Percentiles rank a stretch among this genome's conserved stretches.
Conservation (phyloP, 2,113 vertebrate genomes). For the Antigone vipio region DNA sequence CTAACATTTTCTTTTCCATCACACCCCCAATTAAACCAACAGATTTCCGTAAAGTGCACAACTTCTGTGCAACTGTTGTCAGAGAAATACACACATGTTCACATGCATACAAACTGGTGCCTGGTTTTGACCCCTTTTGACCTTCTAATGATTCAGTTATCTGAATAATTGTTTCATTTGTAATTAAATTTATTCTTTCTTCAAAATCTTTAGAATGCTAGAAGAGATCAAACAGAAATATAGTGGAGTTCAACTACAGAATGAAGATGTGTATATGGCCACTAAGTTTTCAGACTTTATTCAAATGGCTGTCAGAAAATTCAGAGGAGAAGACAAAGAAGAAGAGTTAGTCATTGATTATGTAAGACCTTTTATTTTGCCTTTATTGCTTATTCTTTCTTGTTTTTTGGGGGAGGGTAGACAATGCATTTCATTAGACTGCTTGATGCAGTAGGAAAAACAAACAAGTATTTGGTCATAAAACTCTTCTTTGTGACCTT, state of each 20-base stretch:
- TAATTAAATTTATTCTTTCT: neutral
- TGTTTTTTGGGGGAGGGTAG: neutral
- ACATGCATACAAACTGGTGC: neutral
- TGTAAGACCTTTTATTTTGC: conserved; percentile 63
- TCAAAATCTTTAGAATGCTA: conserved; percentile 71
- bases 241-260: conserved; percentile 76
- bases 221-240: conserved; percentile 83
- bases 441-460: neutral
- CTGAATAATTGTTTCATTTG: neutral
- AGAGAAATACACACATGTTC: neutral
- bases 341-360: conserved; percentile 75
- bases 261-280: conserved; percentile 85
- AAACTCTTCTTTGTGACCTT: neutral
- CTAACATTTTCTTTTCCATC: neutral
- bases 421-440: neutral
- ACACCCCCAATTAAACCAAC: neutral
- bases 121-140: neutral
- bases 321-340: conserved; percentile 77
- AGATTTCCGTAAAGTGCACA: neutral
- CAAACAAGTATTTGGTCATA: neutral
- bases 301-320: conserved; percentile 78
- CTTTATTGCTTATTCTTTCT: neutral
- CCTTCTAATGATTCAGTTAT: neutral
- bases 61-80: neutral
- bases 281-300: conserved; percentile 80